Evolutionary conservation across 2,888 invertebrate genomes (phyloP).

Genomic region (Anoncus sp.): DNA sequence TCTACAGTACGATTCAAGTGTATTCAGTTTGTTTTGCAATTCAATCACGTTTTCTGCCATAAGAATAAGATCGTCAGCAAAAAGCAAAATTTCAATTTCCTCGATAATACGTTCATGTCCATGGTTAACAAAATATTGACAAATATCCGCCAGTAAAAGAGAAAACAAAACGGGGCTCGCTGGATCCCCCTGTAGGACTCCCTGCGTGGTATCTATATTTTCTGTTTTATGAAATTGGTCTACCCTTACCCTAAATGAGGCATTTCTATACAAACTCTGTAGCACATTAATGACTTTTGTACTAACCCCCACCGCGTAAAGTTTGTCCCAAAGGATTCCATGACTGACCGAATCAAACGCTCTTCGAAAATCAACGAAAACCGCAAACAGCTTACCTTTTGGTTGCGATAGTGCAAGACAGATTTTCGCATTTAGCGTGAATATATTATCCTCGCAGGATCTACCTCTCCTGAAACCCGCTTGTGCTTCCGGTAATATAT

Average conservation of each 20-base stretch:
- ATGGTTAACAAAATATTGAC: background rate
- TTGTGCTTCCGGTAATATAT: conserved; percentile 61
- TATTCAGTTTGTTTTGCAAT: conserved; percentile 24
- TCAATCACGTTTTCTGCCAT: conserved; percentile 1
- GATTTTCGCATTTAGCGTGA: conserved; percentile 20
- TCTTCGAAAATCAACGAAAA: too few relatives aligned
- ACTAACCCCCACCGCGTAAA: conserved; percentile 51
- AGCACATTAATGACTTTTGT: conserved; percentile 50
- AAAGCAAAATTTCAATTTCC: conserved; percentile 19
- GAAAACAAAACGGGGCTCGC: conserved; percentile 54
- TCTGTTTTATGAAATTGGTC: conserved; percentile 1
- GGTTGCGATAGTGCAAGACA: conserved; percentile 1
- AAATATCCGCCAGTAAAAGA: conserved; percentile 22
- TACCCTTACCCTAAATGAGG: conserved; percentile 26
- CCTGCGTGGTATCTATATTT: conserved; percentile 58
- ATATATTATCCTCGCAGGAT: conserved; percentile 58
- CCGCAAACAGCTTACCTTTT: conserved; percentile 30
- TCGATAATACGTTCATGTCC: background rate
- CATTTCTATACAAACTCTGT: conserved; percentile 46
- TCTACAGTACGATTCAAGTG: conserved; percentile 5
- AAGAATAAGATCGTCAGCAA: conserved; percentile 43
- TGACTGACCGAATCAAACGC: conserved; percentile 40
- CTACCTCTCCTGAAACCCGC: conserved; percentile 56
- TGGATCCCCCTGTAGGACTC: conserved; percentile 58
- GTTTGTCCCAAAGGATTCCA: conserved; percentile 26